Evolutionary conservation across 2,113 vertebrate species (phyloP), one percentile per base, ranked within the genome.

Genomic region (Phylloscopus trochiloides): DNA sequence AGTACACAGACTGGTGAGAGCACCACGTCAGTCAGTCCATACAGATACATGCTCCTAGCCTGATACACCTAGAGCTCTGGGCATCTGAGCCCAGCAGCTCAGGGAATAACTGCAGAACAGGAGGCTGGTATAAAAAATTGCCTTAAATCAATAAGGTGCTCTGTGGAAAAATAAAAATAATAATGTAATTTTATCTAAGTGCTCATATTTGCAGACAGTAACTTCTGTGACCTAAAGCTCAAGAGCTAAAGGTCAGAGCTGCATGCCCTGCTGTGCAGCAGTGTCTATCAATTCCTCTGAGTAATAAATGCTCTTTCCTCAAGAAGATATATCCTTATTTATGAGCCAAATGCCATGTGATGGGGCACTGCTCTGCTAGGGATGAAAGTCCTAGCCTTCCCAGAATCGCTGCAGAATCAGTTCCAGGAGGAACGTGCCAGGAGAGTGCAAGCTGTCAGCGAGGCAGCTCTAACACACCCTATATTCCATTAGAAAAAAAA

Each of bases 121-220:
- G 10, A 34, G 15, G 20, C 8, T 0, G 0, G 19, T 9, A 40
- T 20, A 12, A 72, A 89, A 83, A 14, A 59, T 0, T 12, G 57
- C 10, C 48, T 58, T 50, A 20, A 62, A 67, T 66, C 71, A 71
- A 2, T 14, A 51, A 12, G 8, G 31, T 7, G 51, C 38, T 62
- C 38, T 1, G 1, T 8, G 12, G 59, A 8, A 25, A 38, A 47
- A 62, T 26, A 12, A 38, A 63, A 54, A 28, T 32, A 62, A 50
- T 28, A 38, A 32, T 66, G 24, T 19, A 22, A 82, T 83, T 62
- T 48, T 48, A 68, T 68, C 14, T 21, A 72, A 67, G 58, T 17
- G 16, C 29, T 94, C 22, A 4, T 32, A n/a, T 58, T 28, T 67
- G 71, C 13, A 63, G 79, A 45, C 21, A 71, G 42, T 29, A 81